Evolutionary conservation across 2,797 vertebrate species (phyloP).

Genomic region (Bradypus variegatus): DNA sequence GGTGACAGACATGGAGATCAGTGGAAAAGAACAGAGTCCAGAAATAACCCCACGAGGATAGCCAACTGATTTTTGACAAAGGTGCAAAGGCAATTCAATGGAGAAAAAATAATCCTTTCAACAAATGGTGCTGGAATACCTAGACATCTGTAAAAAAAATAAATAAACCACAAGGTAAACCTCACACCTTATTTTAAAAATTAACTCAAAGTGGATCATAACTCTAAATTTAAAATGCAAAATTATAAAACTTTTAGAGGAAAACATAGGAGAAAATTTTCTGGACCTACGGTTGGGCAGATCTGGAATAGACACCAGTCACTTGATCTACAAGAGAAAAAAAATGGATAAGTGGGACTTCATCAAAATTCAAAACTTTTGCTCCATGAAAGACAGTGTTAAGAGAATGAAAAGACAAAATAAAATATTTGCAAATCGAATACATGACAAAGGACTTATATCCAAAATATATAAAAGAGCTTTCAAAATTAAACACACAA

Average conservation of each 20-base stretch:
- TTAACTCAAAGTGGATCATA: background rate
- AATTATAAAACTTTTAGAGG: background rate
- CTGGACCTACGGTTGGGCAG: background rate
- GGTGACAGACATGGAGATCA: background rate
- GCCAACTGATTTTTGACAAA: background rate
- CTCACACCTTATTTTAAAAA: background rate
- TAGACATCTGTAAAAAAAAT: background rate
- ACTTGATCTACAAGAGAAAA: background rate
- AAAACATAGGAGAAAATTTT: background rate
- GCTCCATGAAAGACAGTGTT: background rate
- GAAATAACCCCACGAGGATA: background rate
- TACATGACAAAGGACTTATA: background rate
- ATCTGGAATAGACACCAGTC: background rate
- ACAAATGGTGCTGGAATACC: background rate
- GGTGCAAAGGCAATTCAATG: background rate
- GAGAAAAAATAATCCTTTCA: background rate
- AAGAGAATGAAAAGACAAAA: background rate
- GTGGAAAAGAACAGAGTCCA: background rate
- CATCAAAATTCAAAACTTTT: background rate
- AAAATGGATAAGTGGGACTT: background rate
- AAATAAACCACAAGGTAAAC: background rate
- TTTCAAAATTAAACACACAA: background rate
- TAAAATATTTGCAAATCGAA: background rate
- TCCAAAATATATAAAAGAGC: background rate
- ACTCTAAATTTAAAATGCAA: background rate